phyloP scores from a whole-genome alignment of 2,113 vertebrate species.

The Talpa occidentalis region DNA sequence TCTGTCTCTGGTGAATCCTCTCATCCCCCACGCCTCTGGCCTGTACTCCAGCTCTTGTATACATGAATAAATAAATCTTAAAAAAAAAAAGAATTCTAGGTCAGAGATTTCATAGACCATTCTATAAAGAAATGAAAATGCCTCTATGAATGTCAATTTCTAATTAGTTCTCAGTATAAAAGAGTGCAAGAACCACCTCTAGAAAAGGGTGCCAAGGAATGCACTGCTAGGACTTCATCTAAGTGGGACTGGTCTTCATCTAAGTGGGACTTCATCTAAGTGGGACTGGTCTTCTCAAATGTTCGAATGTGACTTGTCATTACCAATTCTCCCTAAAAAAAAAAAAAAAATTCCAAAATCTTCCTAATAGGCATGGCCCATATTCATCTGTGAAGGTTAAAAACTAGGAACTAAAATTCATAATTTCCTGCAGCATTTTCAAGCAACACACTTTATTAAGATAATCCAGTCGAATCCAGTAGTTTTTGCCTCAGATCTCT shows the following conservation, averaged over 20 bases:
- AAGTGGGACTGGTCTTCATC: neutral
- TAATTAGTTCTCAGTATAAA: neutral
- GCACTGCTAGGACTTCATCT: neutral
- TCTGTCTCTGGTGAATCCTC: too few species aligned
- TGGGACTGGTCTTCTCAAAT: neutral
- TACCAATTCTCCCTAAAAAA: neutral
- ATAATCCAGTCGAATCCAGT: neutral
- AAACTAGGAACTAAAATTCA: neutral
- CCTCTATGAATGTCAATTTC: neutral
- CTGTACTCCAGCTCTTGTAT: too few species aligned
- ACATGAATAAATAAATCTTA: too few species aligned
- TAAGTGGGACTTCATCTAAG: neutral
- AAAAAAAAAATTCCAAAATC: neutral
- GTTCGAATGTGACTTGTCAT: neutral
- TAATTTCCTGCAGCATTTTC: neutral
- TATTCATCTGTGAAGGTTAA: neutral
- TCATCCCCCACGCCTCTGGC: too few species aligned
- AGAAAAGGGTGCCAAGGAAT: neutral
- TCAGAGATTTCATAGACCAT: constrained; percentile 12
- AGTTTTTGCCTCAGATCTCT: neutral
- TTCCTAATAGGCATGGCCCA: neutral
- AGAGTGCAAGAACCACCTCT: neutral
- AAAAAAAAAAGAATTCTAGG: neutral
- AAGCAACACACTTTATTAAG: neutral
- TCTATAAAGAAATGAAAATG: neutral